These are phyloP conservation scores for Galaxea fascicularis DNA, from an alignment of 92 coral and sea anemone species.

Conservation along the genomic window DNA sequence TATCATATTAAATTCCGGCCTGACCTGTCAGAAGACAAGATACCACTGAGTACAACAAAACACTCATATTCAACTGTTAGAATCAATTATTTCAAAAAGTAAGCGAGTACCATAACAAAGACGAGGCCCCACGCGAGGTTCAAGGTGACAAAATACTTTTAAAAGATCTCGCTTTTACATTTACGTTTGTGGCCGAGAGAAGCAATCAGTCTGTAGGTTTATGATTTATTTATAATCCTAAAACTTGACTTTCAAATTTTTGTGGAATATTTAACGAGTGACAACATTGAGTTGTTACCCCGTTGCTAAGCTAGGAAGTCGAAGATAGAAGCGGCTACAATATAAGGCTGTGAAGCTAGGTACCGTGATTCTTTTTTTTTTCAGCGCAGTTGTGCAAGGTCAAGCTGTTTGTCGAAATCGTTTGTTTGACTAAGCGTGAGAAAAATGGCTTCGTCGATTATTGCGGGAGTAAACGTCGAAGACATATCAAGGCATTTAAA, in stretches of 20 bases:
- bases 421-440: slow-evolving; percentile 5
- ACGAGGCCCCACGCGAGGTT: neutral
- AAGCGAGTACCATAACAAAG: neutral
- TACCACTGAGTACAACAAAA: slow-evolving; percentile 16
- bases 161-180: neutral
- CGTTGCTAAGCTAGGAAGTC: slow-evolving; percentile 44
- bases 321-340: neutral
- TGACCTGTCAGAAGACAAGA: slow-evolving; percentile 14
- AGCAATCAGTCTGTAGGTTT: neutral
- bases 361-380: neutral
- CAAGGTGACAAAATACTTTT: neutral
- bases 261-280: slow-evolving; percentile 33
- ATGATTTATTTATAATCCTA: slow-evolving; percentile 26
- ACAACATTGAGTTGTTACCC: slow-evolving; percentile 19
- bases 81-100: slow-evolving; percentile 1
- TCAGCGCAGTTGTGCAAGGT: neutral
- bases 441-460: slow-evolving; percentile 75
- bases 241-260: slow-evolving; percentile 9
- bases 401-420: neutral
- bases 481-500: slow-evolving; percentile 83
- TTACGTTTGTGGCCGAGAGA: neutral
- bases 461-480: slow-evolving; percentile 83
- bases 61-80: slow-evolving; percentile 13
- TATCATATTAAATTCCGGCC: slow-evolving; percentile 20
- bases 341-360: neutral